Conservation (phyloP, 2,888 invertebrate species). For the Heteropelma amictum region DNA sequence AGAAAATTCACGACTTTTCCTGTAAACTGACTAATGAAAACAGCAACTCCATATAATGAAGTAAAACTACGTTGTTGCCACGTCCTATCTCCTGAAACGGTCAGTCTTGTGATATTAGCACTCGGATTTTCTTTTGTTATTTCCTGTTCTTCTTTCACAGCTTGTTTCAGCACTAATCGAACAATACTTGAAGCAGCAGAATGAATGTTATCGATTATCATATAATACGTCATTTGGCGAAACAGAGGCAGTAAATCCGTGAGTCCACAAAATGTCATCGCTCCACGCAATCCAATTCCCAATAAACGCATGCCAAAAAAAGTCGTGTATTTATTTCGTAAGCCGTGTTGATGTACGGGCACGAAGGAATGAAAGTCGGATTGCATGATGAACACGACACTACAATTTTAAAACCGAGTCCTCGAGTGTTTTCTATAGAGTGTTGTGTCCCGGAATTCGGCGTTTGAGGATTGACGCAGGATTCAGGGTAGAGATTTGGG, state of each 20-base stretch:
- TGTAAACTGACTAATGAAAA: slow-evolving; percentile 39
- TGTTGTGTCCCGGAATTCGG: no score
- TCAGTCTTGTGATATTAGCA: neutral
- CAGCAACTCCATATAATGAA: slow-evolving; percentile 36
- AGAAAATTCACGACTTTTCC: slow-evolving; percentile 35
- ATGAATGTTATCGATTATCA: slow-evolving; percentile 6
- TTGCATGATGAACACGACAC: slow-evolving; percentile 16
- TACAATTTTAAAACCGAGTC: no score
- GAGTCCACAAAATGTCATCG: slow-evolving; percentile 22
- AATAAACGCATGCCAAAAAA: slow-evolving; percentile 23
- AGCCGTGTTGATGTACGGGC: slow-evolving; percentile 13
- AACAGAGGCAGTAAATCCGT: slow-evolving; percentile 35
- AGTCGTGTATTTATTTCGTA: slow-evolving; percentile 5
- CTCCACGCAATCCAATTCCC: slow-evolving; percentile 10
- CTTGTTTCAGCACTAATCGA: slow-evolving; percentile 11
- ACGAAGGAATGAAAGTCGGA: slow-evolving; percentile 19
- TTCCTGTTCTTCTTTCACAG: slow-evolving; percentile 30
- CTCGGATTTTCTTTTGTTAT: neutral
- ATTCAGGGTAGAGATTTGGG: no score
- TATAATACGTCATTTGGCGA: slow-evolving; percentile 24
- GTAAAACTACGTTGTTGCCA: slow-evolving; percentile 33
- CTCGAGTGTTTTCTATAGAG: no score
- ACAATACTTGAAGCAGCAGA: neutral
- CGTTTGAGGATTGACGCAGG: no score
- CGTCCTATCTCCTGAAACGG: no score